Evolutionary conservation across 1,140 invertebrate genomes (phyloP).

Genomic region (Zaprionus camerounensis): DNA sequence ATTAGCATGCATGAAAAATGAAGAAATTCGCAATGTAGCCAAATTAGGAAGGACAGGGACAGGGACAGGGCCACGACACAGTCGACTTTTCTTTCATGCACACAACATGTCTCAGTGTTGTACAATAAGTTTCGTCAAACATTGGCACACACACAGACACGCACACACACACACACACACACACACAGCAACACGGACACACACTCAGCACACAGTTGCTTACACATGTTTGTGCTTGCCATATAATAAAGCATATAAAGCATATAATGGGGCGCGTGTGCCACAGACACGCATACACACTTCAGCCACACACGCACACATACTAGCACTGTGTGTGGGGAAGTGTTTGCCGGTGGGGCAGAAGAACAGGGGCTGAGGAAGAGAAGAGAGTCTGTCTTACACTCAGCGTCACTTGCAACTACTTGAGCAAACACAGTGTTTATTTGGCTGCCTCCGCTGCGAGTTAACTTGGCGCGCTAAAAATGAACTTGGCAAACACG

Average conservation of each 20-base stretch:
- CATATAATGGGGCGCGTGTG: slow-evolving; percentile 68
- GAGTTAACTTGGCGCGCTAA: slow-evolving; percentile 71
- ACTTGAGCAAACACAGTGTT: slow-evolving; percentile 58
- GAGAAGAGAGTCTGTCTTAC: slow-evolving; percentile 7
- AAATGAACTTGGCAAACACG: slow-evolving; percentile 82
- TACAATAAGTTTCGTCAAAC: slow-evolving; percentile 52
- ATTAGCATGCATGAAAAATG: slow-evolving; percentile 78
- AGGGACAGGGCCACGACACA: slow-evolving; percentile 38
- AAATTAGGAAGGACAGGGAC: slow-evolving; percentile 57
- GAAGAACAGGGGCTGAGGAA: not conserved
- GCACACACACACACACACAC: slow-evolving; percentile 14
- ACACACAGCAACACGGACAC: slow-evolving; percentile 13
- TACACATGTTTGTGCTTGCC: slow-evolving; percentile 55
- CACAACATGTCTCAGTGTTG: slow-evolving; percentile 21
- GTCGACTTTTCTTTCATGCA: slow-evolving; percentile 34
- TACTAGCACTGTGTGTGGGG: not conserved
- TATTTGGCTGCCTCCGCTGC: slow-evolving; percentile 51
- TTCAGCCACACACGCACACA: slow-evolving; percentile 27
- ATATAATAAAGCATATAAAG: slow-evolving; percentile 65
- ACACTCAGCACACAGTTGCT: slow-evolving; percentile 25
- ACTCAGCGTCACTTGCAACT: slow-evolving; percentile 64
- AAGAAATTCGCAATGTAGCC: slow-evolving; percentile 69
- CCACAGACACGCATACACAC: slow-evolving; percentile 61
- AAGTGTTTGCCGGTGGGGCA: not conserved
- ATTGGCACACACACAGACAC: slow-evolving; percentile 24